Conservation (phyloP, 2,113 vertebrate genomes). For the Aphyosemion australe region DNA sequence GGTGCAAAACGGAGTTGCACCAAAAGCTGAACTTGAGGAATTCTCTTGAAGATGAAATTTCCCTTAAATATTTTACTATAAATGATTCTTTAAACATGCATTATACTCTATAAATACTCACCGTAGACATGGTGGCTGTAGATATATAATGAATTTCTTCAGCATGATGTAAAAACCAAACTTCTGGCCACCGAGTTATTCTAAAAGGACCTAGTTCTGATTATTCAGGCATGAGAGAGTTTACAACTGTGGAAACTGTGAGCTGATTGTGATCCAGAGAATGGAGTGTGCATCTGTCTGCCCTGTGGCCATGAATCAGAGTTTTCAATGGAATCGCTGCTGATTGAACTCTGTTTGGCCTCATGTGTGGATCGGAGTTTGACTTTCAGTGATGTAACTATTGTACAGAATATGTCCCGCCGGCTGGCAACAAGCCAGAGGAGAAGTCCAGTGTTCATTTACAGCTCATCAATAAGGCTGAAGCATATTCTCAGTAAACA, state of each 20-base stretch:
- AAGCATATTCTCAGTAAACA: conserved; percentile 4
- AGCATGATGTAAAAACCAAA: neutral
- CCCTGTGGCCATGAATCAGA: conserved; percentile 5
- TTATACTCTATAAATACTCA: neutral
- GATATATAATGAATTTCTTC: neutral
- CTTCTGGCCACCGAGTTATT: neutral
- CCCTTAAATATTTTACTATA: too few species aligned
- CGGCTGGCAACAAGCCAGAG: conserved; percentile 24
- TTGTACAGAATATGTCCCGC: conserved; percentile 12
- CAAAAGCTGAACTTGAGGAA: conserved; percentile 77
- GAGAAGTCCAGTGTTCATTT: conserved; percentile 41
- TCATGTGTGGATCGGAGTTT: conserved; percentile 19
- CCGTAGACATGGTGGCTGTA: neutral
- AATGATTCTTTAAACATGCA: neutral
- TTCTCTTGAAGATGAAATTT: conserved; percentile 77
- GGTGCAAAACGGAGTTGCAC: conserved; percentile 72
- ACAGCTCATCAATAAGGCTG: conserved; percentile 30
- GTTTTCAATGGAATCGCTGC: conserved; percentile 37
- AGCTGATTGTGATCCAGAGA: conserved; percentile 1
- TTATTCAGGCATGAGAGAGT: conserved; percentile 10
- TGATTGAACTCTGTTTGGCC: conserved; percentile 29
- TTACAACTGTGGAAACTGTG: conserved; percentile 20
- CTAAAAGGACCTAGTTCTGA: conserved; percentile 18
- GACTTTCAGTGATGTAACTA: conserved; percentile 48
- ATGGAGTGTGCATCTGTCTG: conserved; percentile 1